Evolutionary conservation across 2,888 invertebrate species (phyloP).

Genomic region (Leptopilina myrica): DNA sequence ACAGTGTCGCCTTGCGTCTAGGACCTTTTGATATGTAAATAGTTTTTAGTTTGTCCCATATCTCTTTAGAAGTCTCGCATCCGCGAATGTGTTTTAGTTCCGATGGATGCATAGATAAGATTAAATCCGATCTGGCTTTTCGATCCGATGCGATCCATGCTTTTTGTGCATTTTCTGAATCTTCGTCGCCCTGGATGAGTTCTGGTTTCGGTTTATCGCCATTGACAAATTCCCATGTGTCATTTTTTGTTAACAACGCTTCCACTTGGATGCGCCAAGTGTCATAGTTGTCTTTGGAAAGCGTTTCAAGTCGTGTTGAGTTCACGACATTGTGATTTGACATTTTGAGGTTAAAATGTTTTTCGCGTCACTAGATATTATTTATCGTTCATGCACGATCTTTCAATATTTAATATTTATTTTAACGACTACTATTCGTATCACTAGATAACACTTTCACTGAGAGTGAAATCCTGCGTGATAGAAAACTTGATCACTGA

Average conservation of each 20-base stretch:
- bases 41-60: slow-evolving; percentile 30
- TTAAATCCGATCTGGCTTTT: slow-evolving; percentile 46
- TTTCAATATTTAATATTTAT: not conserved
- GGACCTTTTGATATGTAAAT: slow-evolving; percentile 45
- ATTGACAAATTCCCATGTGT: not conserved
- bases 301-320: slow-evolving; percentile 36
- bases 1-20: slow-evolving; percentile 45
- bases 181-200: not conserved
- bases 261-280: slow-evolving; percentile 42
- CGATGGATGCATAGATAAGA: slow-evolving; percentile 31
- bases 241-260: slow-evolving; percentile 4
- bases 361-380: not conserved
- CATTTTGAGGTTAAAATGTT: not conserved
- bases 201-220: not conserved
- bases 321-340: slow-evolving; percentile 30
- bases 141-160: slow-evolving; percentile 25
- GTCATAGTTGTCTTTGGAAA: slow-evolving; percentile 39
- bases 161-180: slow-evolving; percentile 7
- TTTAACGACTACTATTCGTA: not conserved
- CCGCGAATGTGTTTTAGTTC: slow-evolving; percentile 42
- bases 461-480: no score
- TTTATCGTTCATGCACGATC: not conserved
- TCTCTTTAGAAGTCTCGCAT: no score
- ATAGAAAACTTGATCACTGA: not conserved
- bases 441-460: not conserved